Conservation (phyloP, 2,113 vertebrate species). For the Penelope pileata region DNA sequence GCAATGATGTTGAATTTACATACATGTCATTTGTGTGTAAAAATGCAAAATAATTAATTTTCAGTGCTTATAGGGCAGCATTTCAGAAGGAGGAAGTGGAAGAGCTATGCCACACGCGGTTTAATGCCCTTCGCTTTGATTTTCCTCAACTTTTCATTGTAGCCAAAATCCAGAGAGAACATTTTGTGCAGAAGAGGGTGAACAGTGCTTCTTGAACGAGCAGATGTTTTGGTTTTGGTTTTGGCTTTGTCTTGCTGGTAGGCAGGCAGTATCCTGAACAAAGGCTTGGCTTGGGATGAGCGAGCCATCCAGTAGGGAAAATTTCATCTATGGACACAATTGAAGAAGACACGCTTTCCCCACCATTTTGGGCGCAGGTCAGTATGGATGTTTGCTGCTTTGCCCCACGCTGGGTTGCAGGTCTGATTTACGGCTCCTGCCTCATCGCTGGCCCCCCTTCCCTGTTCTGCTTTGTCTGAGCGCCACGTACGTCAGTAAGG, state of each 20-base stretch:
- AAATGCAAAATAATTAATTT: background rate
- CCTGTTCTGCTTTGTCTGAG: background rate
- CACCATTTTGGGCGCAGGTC: background rate
- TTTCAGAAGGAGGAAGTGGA: background rate
- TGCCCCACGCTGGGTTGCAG: background rate
- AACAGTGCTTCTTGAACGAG: background rate
- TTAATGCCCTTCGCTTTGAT: background rate
- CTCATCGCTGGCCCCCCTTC: accelerated
- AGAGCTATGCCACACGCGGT: background rate
- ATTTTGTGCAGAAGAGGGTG: background rate
- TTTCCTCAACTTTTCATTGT: background rate
- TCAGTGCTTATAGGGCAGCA: background rate
- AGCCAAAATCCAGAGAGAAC: background rate
- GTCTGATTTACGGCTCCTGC: accelerated
- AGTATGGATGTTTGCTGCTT: background rate
- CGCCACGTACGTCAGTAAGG: background rate
- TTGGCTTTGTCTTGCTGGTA: background rate
- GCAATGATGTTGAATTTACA: background rate
- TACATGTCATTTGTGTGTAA: background rate
- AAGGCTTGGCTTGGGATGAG: background rate
- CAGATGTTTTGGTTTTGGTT: background rate
- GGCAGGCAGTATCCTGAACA: background rate
- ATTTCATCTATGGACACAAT: background rate
- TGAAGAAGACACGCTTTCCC: background rate
- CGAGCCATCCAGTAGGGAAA: background rate